Percentiles rank a stretch among this genome's conserved stretches.
Conservation (phyloP, 2,113 vertebrate genomes). For the Machaerirhynchus nigripectus region DNA sequence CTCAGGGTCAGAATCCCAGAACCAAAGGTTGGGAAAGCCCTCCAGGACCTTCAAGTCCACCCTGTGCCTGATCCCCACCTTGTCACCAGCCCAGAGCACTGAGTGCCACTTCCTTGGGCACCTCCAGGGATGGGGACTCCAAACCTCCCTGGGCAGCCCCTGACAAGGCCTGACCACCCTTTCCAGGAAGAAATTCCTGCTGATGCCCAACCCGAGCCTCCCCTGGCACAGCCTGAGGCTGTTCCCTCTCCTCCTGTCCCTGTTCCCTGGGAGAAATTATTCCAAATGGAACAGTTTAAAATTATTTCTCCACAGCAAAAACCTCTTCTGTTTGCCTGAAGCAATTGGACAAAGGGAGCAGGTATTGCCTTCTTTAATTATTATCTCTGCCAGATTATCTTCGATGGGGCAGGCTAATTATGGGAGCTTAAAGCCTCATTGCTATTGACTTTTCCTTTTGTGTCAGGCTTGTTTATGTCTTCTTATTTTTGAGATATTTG, state of each 20-base stretch:
- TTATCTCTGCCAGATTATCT: background rate
- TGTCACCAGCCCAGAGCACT: background rate
- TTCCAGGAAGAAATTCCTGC: background rate
- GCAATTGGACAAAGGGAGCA: background rate
- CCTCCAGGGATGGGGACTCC: background rate
- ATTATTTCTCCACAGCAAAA: background rate
- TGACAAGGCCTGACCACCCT: rapidly evolving
- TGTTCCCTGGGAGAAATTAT: background rate
- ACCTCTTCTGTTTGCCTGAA: background rate
- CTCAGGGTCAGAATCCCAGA: background rate
- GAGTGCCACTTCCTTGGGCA: background rate
- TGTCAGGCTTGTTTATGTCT: background rate
- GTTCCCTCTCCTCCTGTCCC: background rate
- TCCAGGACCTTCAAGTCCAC: rapidly evolving
- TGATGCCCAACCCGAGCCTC: rapidly evolving
- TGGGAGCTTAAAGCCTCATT: background rate
- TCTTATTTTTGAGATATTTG: background rate
- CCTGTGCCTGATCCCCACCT: rapidly evolving
- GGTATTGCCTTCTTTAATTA: background rate
- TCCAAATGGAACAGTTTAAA: background rate
- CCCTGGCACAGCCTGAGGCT: rapidly evolving
- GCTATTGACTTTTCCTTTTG: background rate
- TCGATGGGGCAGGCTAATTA: background rate
- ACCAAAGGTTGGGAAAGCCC: rapidly evolving
- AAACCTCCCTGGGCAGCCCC: background rate